phyloP scores from a whole-genome alignment of 1,140 invertebrate genomes.

The Cardiocondyla obscurior region DNA sequence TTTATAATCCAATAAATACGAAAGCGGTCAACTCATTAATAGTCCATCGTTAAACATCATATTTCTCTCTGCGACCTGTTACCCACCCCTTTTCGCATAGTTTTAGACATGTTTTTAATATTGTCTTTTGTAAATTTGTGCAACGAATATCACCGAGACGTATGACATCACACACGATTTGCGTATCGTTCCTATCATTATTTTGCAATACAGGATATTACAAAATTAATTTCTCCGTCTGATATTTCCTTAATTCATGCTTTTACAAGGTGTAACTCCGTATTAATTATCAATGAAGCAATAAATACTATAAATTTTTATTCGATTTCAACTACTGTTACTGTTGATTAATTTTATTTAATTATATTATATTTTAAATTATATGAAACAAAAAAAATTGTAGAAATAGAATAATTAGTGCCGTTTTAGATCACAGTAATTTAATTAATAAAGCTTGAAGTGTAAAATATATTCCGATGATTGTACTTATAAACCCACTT shows the following conservation, averaged over 20 bases:
- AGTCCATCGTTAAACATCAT: background rate
- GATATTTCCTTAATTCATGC: background rate
- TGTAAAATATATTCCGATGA: background rate
- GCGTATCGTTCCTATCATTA: background rate
- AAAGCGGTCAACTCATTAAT: background rate
- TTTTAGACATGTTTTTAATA: background rate
- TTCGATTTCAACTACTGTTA: background rate
- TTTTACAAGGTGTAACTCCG: background rate
- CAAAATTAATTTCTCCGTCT: background rate
- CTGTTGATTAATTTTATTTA: background rate
- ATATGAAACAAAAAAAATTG: background rate
- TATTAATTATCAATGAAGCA: background rate
- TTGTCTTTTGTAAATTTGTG: background rate
- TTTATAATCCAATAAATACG: background rate
- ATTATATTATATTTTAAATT: background rate
- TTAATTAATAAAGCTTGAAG: slow-evolving; percentile 58
- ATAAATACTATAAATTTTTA: background rate
- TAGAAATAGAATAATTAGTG: background rate
- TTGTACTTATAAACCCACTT: slow-evolving; percentile 39
- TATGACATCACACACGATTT: background rate
- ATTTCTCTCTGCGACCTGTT: background rate
- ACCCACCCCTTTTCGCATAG: background rate
- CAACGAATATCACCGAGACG: background rate
- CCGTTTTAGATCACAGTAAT: background rate
- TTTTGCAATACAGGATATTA: background rate